Evolutionary conservation across 2,113 vertebrate genomes (phyloP).

Genomic region (Tinamus guttatus): DNA sequence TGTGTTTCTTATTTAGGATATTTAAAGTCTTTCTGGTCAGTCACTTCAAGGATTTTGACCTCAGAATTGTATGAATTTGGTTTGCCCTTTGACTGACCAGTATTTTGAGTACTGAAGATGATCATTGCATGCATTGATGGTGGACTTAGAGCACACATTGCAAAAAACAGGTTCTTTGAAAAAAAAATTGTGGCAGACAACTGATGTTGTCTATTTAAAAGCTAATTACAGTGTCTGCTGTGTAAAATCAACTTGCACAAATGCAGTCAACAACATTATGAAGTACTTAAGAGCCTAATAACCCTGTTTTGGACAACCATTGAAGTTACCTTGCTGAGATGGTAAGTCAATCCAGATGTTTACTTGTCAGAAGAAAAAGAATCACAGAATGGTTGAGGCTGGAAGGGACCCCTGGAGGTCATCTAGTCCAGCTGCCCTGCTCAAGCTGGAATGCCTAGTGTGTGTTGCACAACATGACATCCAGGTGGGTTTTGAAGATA

Average conservation of each 20-base stretch:
- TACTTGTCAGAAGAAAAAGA: neutral
- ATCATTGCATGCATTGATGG: no score
- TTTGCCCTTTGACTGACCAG: neutral
- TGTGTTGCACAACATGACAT: no score
- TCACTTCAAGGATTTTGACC: neutral
- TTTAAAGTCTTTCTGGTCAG: neutral
- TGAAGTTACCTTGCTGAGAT: neutral
- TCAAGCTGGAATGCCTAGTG: no score
- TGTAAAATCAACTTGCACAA: neutral
- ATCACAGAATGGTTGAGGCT: neutral
- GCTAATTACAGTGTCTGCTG: neutral
- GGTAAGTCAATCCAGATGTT: neutral
- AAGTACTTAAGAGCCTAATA: neutral
- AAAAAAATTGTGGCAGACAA: neutral
- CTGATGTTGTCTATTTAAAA: fast-evolving
- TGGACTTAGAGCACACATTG: no score
- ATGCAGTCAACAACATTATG: neutral
- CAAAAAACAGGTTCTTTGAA: neutral
- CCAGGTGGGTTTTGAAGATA: no score
- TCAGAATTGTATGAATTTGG: neutral
- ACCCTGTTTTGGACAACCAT: neutral
- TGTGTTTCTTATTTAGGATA: neutral
- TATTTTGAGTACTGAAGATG: neutral
- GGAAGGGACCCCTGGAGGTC: no score
- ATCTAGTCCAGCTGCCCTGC: no score